phyloP scores from a whole-genome alignment of 1,140 invertebrate species.

The Venustaconcha ellipsiformis region DNA sequence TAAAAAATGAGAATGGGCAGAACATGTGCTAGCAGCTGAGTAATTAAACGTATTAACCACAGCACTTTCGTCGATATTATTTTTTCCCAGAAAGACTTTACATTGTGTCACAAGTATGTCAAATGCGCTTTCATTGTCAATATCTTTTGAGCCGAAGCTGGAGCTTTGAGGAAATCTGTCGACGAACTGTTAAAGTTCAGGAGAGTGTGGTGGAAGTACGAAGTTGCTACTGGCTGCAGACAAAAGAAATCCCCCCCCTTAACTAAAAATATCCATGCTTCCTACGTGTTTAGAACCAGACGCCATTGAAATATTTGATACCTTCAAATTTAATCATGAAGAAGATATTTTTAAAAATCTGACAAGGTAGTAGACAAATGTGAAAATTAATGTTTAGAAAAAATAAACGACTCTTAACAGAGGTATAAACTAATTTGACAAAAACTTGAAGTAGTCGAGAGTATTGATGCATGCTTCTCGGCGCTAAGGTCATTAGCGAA shows the following conservation, averaged over 20 bases:
- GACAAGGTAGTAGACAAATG: not conserved
- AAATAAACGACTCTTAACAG: not conserved
- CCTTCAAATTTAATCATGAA: not conserved
- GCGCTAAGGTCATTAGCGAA: not conserved
- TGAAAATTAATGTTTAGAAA: not conserved
- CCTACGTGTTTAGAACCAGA: not conserved
- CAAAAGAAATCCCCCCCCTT: not conserved
- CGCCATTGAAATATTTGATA: not conserved
- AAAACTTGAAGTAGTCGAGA: not conserved
- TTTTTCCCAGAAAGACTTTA: too few relatives aligned
- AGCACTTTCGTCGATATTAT: too few relatives aligned
- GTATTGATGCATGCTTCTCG: not conserved
- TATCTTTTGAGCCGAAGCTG: not conserved
- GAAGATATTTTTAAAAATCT: not conserved
- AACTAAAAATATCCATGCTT: not conserved
- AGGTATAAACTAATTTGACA: not conserved
- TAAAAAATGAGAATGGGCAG: too few relatives aligned
- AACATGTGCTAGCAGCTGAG: too few relatives aligned
- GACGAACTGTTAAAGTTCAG: not conserved
- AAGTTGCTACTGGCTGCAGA: not conserved
- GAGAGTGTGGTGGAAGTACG: not conserved
- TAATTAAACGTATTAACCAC: too few relatives aligned
- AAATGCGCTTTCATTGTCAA: not conserved
- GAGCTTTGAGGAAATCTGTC: not conserved
- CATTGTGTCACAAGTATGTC: too few relatives aligned